Evolutionary conservation across 2,113 vertebrate genomes (phyloP), one percentile per base, ranked within the genome.

Genomic region (Entomyzon cyanotis): DNA sequence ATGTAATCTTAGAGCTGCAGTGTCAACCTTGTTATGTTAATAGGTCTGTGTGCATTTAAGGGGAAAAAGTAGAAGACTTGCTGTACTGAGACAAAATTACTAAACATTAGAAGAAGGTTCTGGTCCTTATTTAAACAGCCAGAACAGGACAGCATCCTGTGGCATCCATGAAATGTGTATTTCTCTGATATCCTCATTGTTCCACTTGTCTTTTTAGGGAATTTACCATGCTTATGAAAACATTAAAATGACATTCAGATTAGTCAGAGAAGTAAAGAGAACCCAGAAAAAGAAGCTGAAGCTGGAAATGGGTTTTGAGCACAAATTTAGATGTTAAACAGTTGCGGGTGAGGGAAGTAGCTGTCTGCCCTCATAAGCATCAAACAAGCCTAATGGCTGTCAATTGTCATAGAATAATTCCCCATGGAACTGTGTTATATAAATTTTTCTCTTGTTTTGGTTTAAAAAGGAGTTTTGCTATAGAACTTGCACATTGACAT

Each of bases 321-420:
- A 89, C 88, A 84, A n/a, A 96, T 94, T 84, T 94, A 95, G 95
- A 96, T 91, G 75, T 96, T 77, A 86, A 92, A 84, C 68, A 84
- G 81, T 96, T 90, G 83, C 0, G 52, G 89, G 62, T 88, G 79
- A 89, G 35, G 42, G 41, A 95, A 92, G 70, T 84, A 60, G 65
- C 63, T 96, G 85, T 93, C 95, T 96, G 56, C 68, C 70, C 65
- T 87, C 60, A 78, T 96, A 92, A 95, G 67, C 77, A 87, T 96
- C 83, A 90, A 92, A 87, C 44, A 70, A 74, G 71, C 58, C 87
- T 91, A 95, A 95, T 95, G 83, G 93, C 84, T 96, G 87, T 95
- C 95, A 96, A 52, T 91, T 84, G 89, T 90, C 93, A 87, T 39
- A 86, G 73, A 68, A 95, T 67, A 95, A 94, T 62, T 93, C 86